Evolutionary conservation across 2,888 invertebrate species (phyloP).

Genomic region (Conistra vaccinii): DNA sequence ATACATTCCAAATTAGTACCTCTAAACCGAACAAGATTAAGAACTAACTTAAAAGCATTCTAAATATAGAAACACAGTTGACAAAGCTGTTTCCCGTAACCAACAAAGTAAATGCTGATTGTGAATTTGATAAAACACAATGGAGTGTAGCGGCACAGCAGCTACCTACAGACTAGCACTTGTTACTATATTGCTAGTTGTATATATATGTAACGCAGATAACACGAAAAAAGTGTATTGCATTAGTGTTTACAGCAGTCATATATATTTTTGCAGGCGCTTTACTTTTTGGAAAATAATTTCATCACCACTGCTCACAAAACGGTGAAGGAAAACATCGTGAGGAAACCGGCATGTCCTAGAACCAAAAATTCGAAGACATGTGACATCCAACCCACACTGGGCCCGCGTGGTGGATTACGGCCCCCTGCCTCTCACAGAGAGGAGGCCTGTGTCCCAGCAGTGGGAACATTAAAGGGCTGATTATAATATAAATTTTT

Average conservation of each 20-base stretch:
- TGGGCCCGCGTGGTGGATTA: no score
- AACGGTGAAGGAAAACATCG: no score
- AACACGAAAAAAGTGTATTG: not conserved
- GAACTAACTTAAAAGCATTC: conserved; percentile 22
- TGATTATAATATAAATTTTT: no score
- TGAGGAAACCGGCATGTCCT: no score
- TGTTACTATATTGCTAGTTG: not conserved
- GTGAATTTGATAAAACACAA: conserved; percentile 47
- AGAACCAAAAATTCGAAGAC: no score
- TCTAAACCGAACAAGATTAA: conserved; percentile 16
- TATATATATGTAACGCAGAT: not conserved
- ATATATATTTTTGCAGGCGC: no score
- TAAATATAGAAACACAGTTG: conserved; percentile 43
- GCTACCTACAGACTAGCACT: conserved; percentile 1
- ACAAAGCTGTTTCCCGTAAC: conserved; percentile 48
- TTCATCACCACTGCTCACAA: no score
- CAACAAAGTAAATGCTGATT: conserved; percentile 50
- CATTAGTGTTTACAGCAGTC: not conserved
- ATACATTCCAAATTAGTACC: conserved; percentile 2
- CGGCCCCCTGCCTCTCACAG: no score
- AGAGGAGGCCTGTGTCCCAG: no score
- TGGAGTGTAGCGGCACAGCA: conserved; percentile 25
- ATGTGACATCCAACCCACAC: no score
- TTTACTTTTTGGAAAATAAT: no score
- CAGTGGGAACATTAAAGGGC: no score